These are phyloP conservation scores for Camponotus fellah DNA, from an alignment of 2,888 invertebrate genomes.

Conservation along the genomic window DNA sequence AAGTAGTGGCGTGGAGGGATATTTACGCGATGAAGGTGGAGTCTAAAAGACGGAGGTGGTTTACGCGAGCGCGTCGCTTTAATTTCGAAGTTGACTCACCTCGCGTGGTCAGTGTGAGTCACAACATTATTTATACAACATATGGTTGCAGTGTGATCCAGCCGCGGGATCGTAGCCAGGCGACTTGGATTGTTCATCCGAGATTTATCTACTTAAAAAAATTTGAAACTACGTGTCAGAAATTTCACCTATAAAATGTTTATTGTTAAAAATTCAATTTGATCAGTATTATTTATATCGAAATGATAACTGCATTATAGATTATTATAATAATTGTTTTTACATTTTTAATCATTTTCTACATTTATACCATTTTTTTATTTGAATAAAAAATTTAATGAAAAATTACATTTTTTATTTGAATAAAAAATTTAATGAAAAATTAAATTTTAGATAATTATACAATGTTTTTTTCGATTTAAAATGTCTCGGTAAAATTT, in stretches of 20 bases:
- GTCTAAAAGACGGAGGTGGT: constrained; percentile 54
- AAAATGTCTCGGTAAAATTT: constrained; percentile 14
- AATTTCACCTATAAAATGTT: neutral
- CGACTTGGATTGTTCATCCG: constrained; percentile 32
- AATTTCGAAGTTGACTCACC: constrained; percentile 80
- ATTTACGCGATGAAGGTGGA: constrained; percentile 72
- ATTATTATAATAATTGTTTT: neutral
- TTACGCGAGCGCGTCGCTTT: constrained; percentile 52
- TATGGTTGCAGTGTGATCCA: constrained; percentile 54
- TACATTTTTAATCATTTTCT: neutral
- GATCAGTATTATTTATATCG: neutral
- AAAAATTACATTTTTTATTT: neutral
- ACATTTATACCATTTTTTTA: neutral
- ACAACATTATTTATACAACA: constrained; percentile 79
- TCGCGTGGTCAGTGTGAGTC: constrained; percentile 77
- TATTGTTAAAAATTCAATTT: neutral
- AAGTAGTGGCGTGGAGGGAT: constrained; percentile 65
- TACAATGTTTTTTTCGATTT: neutral
- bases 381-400: constrained; percentile 1
- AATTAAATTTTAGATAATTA: neutral
- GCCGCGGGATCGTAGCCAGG: constrained; percentile 32
- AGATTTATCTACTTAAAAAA: constrained; percentile 50
- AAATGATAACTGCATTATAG: neutral
- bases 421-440: neutral
- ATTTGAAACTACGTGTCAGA: constrained; percentile 47